Evolutionary conservation across 1,140 invertebrate species (phyloP), one percentile per base, ranked within the genome.

Genomic region (Aphis gossypii): DNA sequence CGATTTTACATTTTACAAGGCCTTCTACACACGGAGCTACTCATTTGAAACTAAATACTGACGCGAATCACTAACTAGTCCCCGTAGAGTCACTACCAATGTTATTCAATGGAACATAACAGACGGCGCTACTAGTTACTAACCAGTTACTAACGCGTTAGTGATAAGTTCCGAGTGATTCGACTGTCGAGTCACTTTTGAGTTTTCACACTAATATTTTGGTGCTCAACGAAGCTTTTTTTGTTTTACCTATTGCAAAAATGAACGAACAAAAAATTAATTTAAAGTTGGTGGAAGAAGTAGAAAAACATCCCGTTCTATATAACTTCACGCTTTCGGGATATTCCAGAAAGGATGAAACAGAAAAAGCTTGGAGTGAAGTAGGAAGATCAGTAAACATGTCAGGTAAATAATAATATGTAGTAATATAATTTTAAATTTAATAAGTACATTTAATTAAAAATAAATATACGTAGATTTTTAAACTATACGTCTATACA

Each of bases 291-390:
- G 94, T 94, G 76, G 90, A 91, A 87, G 94, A 93, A 90, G 93
- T 95, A 23, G 94, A 94, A 93, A 94, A 94, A 89, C 92, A 94
- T 93, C 83, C 93, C 84, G 94, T 86, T 89, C 93, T 94, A 68
- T 94, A 94, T 94, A 94, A 94, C 92, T 94, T 87, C 82, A 94
- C 93, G 44, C 91, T 94, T 68, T 41, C 94, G 23, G 94, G 94
- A 51, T 95, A 95, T 94, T 94, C 94, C 14, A 94, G 93, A 87
- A 94, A 94, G 89, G 94, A 94, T 94, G 56, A 94, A 30, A 94
- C 94, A 25, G 94, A 95, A 60, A 94, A 94, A 93, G 94, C 94
- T 44, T 95, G 94, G 94, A 41, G 82, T 84, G 91, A 94, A 83
- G 94, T 94, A 7, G 93, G 90, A 91, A 91, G 84, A 86, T 84